A percentile compares a stretch with the other conserved stretches of the same genome.
phyloP scores from a whole-genome alignment of 1,140 invertebrate species.

The Anadara kagoshimensis region DNA sequence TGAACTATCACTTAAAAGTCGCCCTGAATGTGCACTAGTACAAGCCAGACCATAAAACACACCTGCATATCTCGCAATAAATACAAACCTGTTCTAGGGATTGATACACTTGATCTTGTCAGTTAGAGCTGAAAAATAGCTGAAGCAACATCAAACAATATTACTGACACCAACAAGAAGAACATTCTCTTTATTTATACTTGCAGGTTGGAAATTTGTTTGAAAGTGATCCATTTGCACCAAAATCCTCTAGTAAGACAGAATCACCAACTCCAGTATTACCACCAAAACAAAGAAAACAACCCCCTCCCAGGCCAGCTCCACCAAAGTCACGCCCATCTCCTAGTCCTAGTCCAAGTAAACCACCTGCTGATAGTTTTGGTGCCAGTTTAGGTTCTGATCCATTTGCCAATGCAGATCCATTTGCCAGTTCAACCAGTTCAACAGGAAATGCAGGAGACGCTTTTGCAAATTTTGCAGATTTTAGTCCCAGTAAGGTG shows the following conservation, averaged over 20 bases:
- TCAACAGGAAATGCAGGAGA: conserved; percentile 36
- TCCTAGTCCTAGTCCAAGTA: conserved; percentile 47
- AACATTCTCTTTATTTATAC: no score
- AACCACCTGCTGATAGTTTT: conserved; percentile 47
- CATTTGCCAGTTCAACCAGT: conserved; percentile 58
- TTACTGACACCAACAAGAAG: no score
- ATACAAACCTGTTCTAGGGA: no score
- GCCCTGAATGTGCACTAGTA: no score
- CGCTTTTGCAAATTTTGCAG: conserved; percentile 87
- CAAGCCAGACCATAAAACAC: no score
- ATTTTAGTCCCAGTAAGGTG: conserved; percentile 87
- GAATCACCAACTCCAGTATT: conserved; percentile 86
- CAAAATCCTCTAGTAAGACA: conserved; percentile 75
- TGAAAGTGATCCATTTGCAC: conserved; percentile 78
- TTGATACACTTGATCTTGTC: no score
- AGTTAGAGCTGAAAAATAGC: no score
- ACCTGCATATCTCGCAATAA: no score
- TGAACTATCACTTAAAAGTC: no score
- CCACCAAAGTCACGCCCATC: conserved; percentile 58
- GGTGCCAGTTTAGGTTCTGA: conserved; percentile 52
- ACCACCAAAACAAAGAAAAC: conserved; percentile 90
- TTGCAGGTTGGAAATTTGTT: conserved; percentile 84
- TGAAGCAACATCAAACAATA: no score
- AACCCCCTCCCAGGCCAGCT: conserved; percentile 84
- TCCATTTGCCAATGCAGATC: conserved; percentile 65